Evolutionary conservation across 2,113 vertebrate species (phyloP).

Genomic region (Amia ocellicauda): DNA sequence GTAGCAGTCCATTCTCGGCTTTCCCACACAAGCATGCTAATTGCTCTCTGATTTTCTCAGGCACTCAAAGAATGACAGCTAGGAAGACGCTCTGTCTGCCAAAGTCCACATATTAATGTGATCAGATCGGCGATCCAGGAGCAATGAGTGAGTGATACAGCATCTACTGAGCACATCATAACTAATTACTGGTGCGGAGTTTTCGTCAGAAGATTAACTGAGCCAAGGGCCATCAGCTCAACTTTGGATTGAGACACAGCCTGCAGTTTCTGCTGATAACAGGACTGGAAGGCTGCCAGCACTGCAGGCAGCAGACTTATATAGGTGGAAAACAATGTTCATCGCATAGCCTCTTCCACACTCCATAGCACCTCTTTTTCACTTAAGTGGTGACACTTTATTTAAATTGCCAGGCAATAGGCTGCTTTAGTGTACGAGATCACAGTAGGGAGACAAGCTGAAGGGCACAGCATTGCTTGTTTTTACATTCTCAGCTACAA

Average conservation of each 20-base stretch:
- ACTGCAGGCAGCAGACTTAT: constrained; percentile 52
- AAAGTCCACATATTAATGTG: constrained; percentile 58
- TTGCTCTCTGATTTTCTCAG: constrained; percentile 7
- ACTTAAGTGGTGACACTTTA: neutral
- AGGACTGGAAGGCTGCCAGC: constrained; percentile 55
- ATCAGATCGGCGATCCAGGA: constrained; percentile 46
- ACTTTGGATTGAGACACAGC: constrained; percentile 36
- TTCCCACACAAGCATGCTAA: neutral
- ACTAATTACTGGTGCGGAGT: constrained; percentile 57
- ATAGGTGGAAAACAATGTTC: constrained; percentile 28
- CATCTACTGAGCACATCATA: constrained; percentile 56
- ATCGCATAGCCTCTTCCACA: constrained; percentile 19
- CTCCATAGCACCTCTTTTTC: constrained; percentile 20
- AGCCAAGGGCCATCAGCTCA: constrained; percentile 38
- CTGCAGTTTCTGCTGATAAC: constrained; percentile 31
- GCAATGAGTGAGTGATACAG: constrained; percentile 31
- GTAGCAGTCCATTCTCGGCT: constrained; percentile 7
- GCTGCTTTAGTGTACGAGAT: neutral
- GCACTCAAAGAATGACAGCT: constrained; percentile 7
- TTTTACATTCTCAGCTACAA: neutral
- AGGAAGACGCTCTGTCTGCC: constrained; percentile 4
- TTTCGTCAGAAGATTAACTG: constrained; percentile 35
- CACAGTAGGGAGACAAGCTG: neutral
- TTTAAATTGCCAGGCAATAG: neutral
- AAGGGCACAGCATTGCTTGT: neutral